These are phyloP conservation scores for Siphamia tubifer DNA, from an alignment of 2,113 vertebrate genomes.

Conservation along the genomic window DNA sequence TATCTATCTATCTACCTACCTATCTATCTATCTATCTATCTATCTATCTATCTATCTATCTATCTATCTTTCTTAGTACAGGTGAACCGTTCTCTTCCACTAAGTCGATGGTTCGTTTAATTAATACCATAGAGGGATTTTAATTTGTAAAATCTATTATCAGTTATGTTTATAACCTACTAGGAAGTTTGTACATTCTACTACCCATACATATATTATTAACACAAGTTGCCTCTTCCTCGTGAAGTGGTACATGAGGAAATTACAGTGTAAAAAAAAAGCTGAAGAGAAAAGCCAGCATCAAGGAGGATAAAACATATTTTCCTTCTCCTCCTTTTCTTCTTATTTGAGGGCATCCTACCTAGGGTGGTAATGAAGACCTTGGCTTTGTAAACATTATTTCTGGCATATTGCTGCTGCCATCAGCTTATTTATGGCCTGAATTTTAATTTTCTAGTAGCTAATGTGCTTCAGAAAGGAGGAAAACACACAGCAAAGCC, in stretches of 20 bases:
- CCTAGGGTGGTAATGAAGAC: conserved; percentile 71
- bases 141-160: no score
- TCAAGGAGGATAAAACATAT: conserved; percentile 60
- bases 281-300: conserved; percentile 44
- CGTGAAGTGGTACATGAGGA: conserved; percentile 27
- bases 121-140: no score
- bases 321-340: conserved; percentile 32
- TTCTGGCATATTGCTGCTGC: conserved; percentile 77
- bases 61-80: no score
- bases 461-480: conserved; percentile 75
- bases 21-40: no score
- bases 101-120: no score
- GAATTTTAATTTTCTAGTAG: conserved; percentile 76
- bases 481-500: conserved; percentile 49
- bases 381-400: conserved; percentile 81
- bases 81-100: no score
- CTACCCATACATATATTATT: no score
- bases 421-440: conserved; percentile 78
- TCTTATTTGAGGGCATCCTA: conserved; percentile 55
- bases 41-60: no score
- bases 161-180: no score
- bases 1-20: no score
- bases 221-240: not conserved
- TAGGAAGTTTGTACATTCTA: no score
- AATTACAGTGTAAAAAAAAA: conserved; percentile 47